Evolutionary conservation across 2,888 invertebrate genomes (phyloP), one percentile per base, ranked within the genome.

Genomic region (Drosophila leonis): DNA sequence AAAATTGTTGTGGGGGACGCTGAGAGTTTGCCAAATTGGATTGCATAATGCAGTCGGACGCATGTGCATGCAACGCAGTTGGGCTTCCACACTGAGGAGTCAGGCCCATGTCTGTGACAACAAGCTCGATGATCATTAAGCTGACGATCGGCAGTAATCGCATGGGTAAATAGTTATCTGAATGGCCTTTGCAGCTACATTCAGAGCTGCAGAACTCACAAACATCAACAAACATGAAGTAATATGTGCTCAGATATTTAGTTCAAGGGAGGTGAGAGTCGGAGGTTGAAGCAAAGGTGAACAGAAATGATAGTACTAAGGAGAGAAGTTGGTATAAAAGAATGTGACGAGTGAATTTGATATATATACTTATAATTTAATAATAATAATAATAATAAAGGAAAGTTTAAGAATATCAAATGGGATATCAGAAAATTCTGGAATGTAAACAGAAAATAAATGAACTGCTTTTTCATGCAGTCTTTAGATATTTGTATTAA

Each of bases 1-100:
- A 52, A 46, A 42, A 77, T 27, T 20, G 2, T 42, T 56, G 31
- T 83, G 44, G 60, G 60, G 60, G 63, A 29, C 51, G 42, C 51
- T 48, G 33, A 35, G 51, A 63, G 78, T 54, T 71, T 78, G 68
- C 74, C 75, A 74, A 64, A 52, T 60, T 37, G 66, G 29, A 68
- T 77, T 80, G 72, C 78, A 80, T 77, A 76, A 78, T 72, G 77
- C 65, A 67, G 18, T 7, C 49, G 48, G 48, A 62, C 7, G 41
- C 42, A 20, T 44, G 27, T 42, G 42, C 8, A 31, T 44, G 72
- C 72, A 63, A 48, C 62, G 46, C 56, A 8, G 49, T 18, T 37
- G 41, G 59, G 29, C 42, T 6, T 18, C 27, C n/a, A 57, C n/a
- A 57, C 57, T 24, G 7, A 4, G 39, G 29, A 27, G 54, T 27